Base-by-base conservation (phyloP, 1,140 invertebrate genomes). In the Lepidurus apus region DNA sequence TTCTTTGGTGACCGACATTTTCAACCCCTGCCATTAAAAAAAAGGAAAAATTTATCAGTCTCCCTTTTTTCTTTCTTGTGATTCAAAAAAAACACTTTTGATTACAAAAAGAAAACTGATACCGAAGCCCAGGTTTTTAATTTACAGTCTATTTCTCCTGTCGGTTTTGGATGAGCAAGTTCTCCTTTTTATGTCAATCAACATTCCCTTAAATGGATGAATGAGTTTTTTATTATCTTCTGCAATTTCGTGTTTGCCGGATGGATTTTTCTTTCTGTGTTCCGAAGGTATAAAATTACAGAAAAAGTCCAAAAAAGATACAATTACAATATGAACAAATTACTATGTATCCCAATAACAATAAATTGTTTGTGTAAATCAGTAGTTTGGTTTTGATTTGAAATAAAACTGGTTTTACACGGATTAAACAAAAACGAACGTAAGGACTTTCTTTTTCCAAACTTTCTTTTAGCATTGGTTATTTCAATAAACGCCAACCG, bases 341-440 rank as follows among this genome's bases (percentile, higher is more conserved):
- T 65, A 65, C 53, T 65, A 65, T 65, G 53, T 65, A 65, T 65
- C 53, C 53, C 53, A 65, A 65, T 65, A 65, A 65, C 53, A 65
- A 65, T 65, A 65, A 65, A 65, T n/a, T 65, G 53, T 65, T 65
- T 65, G 53, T 65, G 53, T 65, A 65, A 65, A 65, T 65, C 53
- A 65, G 53, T 65, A 65, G 53, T 65, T 65, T 65, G 53, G 53
- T 65, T 65, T 65, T 65, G 53, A 65, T 65, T 65, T 65, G 53
- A 65, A 65, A 65, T 65, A 65, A 65, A 21, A 65, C 53, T 65
- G 53, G 53, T 65, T 65, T 65, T 65, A 65, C 53, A 65, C 53
- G 21, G 53, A 65, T 7, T 11, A 65, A 11, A 21, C 53, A 5
- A 13, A 65, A 34, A 34, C 3, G 13, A 65, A 65, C 13, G 21